Percentiles rank a stretch among this genome's conserved stretches.
Evolutionary conservation across 2,888 invertebrate species (phyloP).

Genomic region (Galeruca laticollis): DNA sequence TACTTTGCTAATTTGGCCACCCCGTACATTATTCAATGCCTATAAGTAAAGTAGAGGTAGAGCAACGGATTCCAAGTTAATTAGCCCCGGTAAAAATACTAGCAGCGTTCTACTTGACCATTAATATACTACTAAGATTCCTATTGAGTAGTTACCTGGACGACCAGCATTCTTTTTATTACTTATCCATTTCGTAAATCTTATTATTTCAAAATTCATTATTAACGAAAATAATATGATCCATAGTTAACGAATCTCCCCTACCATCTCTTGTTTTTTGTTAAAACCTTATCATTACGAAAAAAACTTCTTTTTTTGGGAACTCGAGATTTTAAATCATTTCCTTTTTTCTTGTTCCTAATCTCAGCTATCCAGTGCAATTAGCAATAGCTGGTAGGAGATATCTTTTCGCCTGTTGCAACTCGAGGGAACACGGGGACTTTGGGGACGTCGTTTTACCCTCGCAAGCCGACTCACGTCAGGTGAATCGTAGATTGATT

Average conservation of each 20-base stretch:
- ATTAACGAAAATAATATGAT: neutral
- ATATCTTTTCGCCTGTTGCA: conserved; percentile 36
- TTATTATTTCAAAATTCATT: neutral
- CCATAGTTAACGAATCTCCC: neutral
- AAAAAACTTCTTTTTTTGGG: neutral
- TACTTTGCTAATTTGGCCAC: no score
- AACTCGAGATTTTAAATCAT: neutral
- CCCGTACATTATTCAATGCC: no score
- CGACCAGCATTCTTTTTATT: no score
- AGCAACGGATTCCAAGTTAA: no score
- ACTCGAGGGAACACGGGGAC: conserved; percentile 16
- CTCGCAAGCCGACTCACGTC: conserved; percentile 17
- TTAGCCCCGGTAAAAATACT: no score
- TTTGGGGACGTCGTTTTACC: conserved; percentile 19
- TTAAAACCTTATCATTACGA: neutral
- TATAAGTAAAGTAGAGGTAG: no score
- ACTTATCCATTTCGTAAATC: no score
- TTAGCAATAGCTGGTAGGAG: conserved; percentile 9
- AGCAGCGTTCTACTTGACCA: no score
- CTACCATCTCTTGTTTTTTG: neutral
- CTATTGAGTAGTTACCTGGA: no score
- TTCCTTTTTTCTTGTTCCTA: conserved; percentile 7
- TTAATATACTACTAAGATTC: no score
- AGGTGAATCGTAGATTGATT: conserved; percentile 39
- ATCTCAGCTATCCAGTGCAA: conserved; percentile 19